Conservation (phyloP, 1,140 invertebrate species). For the Lasioglossum albipes region DNA sequence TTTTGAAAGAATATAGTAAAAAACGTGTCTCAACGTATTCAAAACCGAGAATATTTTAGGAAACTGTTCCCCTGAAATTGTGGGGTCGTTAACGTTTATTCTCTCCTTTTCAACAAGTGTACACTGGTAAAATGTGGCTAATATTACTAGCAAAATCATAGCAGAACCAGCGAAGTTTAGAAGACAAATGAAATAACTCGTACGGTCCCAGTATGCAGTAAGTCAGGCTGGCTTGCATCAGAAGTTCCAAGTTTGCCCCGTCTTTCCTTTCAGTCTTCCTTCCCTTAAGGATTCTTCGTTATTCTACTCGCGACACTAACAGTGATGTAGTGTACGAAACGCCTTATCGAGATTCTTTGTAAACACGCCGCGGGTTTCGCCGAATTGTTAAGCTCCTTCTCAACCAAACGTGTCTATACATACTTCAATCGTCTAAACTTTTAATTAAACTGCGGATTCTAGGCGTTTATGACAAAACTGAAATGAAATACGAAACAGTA, state of each 20-base stretch:
- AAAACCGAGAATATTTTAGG: too few relatives aligned
- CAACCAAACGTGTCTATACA: not conserved
- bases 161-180: constrained; percentile 6
- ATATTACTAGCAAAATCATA: constrained; percentile 8
- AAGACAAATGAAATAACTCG: not conserved
- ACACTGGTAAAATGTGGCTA: not conserved
- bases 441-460: too few relatives aligned
- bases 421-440: too few relatives aligned
- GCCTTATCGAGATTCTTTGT: constrained; percentile 56
- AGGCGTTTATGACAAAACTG: too few relatives aligned
- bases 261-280: constrained; percentile 24
- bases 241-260: constrained; percentile 52
- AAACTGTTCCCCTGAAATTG: too few relatives aligned
- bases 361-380: not conserved
- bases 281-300: constrained; percentile 66
- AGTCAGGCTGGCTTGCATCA: constrained; percentile 56
- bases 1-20: not conserved
- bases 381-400: not conserved
- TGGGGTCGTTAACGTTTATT: too few relatives aligned
- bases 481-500: too few relatives aligned
- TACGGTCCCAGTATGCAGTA: constrained; percentile 10
- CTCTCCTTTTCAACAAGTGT: too few relatives aligned
- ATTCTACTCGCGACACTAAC: constrained; percentile 67
- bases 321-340: constrained; percentile 65
- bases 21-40: too few relatives aligned